Evolutionary conservation across 1,140 invertebrate species (phyloP).

Genomic region (Bombus sylvicola): DNA sequence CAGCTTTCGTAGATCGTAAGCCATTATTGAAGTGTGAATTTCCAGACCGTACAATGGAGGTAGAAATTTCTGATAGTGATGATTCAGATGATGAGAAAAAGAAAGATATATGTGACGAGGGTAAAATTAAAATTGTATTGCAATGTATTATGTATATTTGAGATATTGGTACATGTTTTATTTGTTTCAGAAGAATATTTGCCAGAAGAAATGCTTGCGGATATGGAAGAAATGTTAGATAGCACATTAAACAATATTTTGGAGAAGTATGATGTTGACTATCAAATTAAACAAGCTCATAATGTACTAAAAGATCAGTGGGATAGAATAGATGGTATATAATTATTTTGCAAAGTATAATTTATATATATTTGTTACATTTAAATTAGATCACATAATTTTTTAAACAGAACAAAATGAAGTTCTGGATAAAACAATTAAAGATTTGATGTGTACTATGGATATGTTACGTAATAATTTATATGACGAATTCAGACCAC

Average conservation of each 20-base stretch:
- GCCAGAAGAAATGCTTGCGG: slow-evolving; percentile 69
- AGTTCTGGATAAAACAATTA: slow-evolving; percentile 69
- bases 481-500: slow-evolving; percentile 76
- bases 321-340: slow-evolving; percentile 70
- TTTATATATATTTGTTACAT: neutral
- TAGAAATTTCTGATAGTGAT: slow-evolving; percentile 84
- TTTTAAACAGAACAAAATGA: slow-evolving; percentile 66
- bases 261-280: slow-evolving; percentile 76
- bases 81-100: slow-evolving; percentile 81
- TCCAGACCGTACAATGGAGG: slow-evolving; percentile 84
- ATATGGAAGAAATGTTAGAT: slow-evolving; percentile 73
- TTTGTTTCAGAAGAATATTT: slow-evolving; percentile 69
- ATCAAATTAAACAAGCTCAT: slow-evolving; percentile 73
- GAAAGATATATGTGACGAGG: slow-evolving; percentile 49
- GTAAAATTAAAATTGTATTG: slow-evolving; percentile 34
- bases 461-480: slow-evolving; percentile 74
- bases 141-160: neutral
- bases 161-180: neutral
- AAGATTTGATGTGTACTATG: slow-evolving; percentile 71
- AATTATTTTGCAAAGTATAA: slow-evolving; percentile 5
- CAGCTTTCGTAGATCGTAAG: slow-evolving; percentile 75
- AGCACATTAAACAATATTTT: slow-evolving; percentile 68
- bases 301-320: slow-evolving; percentile 67
- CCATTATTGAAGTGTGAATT: slow-evolving; percentile 81
- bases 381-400: slow-evolving; percentile 2